Conservation (phyloP, 23 tunicate genomes). For the Styela plicata region DNA sequence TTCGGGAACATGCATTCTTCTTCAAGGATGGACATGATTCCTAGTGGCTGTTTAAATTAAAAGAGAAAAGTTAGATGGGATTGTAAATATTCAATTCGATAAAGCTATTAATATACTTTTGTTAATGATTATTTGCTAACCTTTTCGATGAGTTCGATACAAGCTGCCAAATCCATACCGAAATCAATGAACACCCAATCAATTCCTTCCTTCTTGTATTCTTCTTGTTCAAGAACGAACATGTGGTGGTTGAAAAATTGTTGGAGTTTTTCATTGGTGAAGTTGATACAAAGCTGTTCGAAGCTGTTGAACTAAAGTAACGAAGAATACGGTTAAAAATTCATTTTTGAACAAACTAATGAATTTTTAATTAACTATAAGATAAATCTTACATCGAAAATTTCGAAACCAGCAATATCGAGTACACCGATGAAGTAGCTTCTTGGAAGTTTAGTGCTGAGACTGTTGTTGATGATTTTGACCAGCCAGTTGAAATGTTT, state of each 20-base stretch:
- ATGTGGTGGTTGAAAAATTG: constrained; percentile 99
- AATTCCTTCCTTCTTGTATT: constrained; percentile 98
- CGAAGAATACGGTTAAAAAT: background rate
- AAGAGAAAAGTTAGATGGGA: background rate
- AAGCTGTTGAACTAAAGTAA: constrained; percentile 84
- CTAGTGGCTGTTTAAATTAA: constrained; percentile 68
- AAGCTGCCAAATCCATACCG: constrained; percentile 99
- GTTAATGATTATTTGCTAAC: constrained; percentile 22
- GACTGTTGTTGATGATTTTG: constrained; percentile 73
- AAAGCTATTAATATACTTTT: no score
- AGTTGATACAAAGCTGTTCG: constrained; percentile 99
- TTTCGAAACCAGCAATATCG: constrained; percentile 99
- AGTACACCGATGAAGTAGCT: constrained; percentile 98
- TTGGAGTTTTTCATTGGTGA: constrained; percentile 98
- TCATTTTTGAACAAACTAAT: background rate
- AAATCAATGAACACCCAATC: constrained; percentile 98
- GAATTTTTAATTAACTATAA: background rate
- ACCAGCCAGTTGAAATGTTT: constrained; percentile 95
- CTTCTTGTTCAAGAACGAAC: constrained; percentile 99
- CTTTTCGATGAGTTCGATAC: constrained; percentile 95
- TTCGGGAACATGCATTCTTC: constrained; percentile 99
- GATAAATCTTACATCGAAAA: constrained; percentile 80
- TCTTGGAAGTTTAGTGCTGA: constrained; percentile 93
- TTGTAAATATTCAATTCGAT: background rate
- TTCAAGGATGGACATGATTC: constrained; percentile 94